Percentiles rank a stretch among this genome's conserved stretches.
phyloP scores from a whole-genome alignment of 2,797 vertebrate genomes.

The Spheniscus humboldti region DNA sequence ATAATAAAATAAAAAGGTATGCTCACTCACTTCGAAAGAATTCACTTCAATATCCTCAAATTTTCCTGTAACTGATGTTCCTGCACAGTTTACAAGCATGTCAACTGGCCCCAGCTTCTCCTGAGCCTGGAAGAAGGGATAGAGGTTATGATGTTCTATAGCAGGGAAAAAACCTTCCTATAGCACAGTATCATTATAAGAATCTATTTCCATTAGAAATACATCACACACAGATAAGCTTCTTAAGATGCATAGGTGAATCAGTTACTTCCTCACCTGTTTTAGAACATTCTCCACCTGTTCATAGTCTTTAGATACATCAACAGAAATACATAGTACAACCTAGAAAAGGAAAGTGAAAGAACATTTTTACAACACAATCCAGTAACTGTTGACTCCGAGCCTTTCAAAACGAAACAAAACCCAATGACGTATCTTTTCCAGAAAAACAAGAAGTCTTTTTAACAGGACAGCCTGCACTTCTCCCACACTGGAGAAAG shows the following conservation, averaged over 20 bases:
- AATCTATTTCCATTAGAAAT: neutral
- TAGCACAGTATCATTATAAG: neutral
- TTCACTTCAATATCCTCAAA: constrained; percentile 93
- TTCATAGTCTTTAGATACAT: constrained; percentile 91
- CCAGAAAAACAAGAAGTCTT: neutral
- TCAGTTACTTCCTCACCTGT: constrained; percentile 79
- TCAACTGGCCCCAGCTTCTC: constrained; percentile 97
- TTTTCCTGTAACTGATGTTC: constrained; percentile 84
- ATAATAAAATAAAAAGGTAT: neutral
- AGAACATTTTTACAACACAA: neutral
- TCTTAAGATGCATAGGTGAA: neutral
- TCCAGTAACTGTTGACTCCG: neutral
- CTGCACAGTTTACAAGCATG: constrained; percentile 97
- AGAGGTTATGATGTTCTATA: neutral
- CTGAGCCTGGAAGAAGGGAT: constrained; percentile 82
- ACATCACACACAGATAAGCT: neutral
- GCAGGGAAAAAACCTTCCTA: neutral
- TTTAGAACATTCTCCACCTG: constrained; percentile 96
- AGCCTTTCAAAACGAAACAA: neutral
- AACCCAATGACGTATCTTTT: neutral
- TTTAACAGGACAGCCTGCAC: neutral
- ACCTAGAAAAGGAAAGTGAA: constrained; percentile 76
- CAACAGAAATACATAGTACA: constrained; percentile 95
- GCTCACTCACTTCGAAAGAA: constrained; percentile 84
- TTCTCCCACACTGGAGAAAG: neutral